Evolutionary conservation across 2,797 vertebrate genomes (phyloP).

Genomic region (Dicrostonyx torquatus): DNA sequence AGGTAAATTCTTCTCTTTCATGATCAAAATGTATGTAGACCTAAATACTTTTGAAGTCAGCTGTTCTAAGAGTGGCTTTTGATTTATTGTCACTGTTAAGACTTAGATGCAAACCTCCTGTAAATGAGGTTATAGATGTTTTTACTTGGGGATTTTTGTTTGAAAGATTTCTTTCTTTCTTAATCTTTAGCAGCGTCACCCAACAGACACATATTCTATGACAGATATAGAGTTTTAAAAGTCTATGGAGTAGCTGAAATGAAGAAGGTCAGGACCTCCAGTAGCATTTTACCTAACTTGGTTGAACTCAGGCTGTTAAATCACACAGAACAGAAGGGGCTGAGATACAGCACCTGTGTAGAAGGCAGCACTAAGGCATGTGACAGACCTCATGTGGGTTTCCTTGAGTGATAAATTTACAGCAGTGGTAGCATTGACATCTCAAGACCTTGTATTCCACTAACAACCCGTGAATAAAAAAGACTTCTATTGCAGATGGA

Average conservation of each 20-base stretch:
- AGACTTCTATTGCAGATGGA: background rate
- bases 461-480: background rate
- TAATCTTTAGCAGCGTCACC: background rate
- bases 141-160: background rate
- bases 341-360: background rate
- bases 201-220: background rate
- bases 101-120: background rate
- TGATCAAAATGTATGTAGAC: background rate
- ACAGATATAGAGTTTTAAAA: background rate
- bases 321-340: background rate
- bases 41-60: background rate
- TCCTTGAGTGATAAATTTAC: background rate
- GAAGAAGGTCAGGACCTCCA: background rate
- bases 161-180: constrained; percentile 21
- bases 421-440: background rate
- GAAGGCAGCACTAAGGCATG: accelerated
- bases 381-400: background rate
- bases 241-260: background rate
- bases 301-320: background rate
- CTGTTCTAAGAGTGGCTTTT: background rate
- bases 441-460: background rate
- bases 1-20: background rate
- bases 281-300: background rate
- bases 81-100: background rate
- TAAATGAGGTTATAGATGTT: background rate